Evolutionary conservation across 2,888 invertebrate genomes (phyloP), one percentile per base, ranked within the genome.

Genomic region (Automeris io): DNA sequence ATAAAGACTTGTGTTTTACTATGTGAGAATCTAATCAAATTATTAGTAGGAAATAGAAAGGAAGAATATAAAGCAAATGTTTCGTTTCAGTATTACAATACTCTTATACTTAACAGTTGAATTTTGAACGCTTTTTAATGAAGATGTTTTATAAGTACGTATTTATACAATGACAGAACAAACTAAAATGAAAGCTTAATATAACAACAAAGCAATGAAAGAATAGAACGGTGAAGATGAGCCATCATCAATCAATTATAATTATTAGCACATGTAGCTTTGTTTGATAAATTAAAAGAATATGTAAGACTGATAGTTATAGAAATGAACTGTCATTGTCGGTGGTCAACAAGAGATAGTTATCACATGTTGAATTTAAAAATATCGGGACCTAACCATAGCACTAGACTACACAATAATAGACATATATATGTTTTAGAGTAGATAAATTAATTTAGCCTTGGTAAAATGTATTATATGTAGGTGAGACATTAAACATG

Each of bases 391-490:
- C 67, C 61, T 62, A 68, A 75, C 66, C 63, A 47, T 61, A 54
- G 43, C 41, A 46, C 49, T 49, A 44, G 9, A 8, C 23, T 54
- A 57, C 76, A 76, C 71, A 63, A 66, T 69, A 78, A 80, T 61
- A 52, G 45, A 54, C 57, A 70, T 79, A 76, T 73, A 73, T 56
- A 47, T 54, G 50, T 47, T 54, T 54, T 69, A 68, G 59, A 63
- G 65, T 63, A 56, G 47, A 53, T 45, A 59, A 57, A n/a, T n/a
- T n/a, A n/a, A n/a, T n/a, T n/a, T n/a, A n/a, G n/a, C 56, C 63
- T 57, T 50, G 46, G 55, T 46, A 54, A 59, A 68, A 69, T 71
- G 55, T 60, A 46, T 61, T 61, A 66, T 58, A 47, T 49, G 57
- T 57, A 49, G 48, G 43, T 45, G 45, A 52, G 65, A 63, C 61